These are phyloP conservation scores for Helarctos malayanus DNA, from an alignment of 2,797 vertebrate species.

Conservation along the genomic window DNA sequence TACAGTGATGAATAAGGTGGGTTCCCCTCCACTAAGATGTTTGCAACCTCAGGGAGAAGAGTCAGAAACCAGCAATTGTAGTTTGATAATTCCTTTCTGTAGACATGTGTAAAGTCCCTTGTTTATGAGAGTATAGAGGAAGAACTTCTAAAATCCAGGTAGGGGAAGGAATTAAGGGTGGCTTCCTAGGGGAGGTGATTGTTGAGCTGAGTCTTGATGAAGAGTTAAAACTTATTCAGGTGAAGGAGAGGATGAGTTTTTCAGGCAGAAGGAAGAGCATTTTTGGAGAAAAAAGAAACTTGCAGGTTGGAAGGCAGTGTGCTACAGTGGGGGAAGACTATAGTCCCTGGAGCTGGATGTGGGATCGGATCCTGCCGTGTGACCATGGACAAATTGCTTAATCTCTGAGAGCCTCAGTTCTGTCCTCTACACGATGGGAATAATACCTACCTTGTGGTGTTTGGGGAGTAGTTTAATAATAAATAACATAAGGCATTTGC, in stretches of 20 bases:
- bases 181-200: neutral
- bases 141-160: neutral
- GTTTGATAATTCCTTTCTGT: neutral
- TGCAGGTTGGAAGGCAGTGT: neutral
- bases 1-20: neutral
- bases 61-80: neutral
- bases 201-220: slow-evolving; percentile 2
- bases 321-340: neutral
- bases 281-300: neutral
- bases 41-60: neutral
- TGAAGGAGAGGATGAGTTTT: neutral
- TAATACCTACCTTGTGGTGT: neutral
- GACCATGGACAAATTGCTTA: neutral
- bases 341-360: neutral
- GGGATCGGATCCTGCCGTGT: neutral
- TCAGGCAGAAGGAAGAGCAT: neutral
- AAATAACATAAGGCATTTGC: neutral
- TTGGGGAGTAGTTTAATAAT: neutral
- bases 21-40: neutral
- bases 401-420: neutral
- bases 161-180: neutral
- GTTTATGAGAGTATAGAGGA: neutral
- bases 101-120: neutral
- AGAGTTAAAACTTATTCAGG: neutral
- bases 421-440: neutral